Evolutionary conservation across 2,113 vertebrate species (phyloP).

Genomic region (Semnornis frantzii): DNA sequence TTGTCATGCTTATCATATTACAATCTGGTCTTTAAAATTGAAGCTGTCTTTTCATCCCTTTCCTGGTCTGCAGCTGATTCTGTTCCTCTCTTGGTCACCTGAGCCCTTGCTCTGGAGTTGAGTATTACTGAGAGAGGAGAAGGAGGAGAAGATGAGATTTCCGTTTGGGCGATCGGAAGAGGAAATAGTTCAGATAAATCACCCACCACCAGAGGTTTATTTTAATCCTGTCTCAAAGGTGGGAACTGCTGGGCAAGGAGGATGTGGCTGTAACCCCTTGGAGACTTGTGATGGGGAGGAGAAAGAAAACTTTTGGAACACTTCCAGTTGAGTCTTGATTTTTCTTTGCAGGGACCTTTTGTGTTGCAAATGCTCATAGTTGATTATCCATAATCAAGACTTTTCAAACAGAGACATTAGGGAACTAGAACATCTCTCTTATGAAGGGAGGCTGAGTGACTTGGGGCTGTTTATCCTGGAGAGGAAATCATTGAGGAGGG

Average conservation of each 20-base stretch:
- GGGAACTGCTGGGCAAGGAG: neutral
- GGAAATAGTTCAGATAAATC: conserved; percentile 48
- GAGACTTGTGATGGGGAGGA: neutral
- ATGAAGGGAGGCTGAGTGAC: too few relatives aligned
- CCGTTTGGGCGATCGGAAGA: neutral
- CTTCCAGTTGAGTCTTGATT: neutral
- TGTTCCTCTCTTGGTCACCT: neutral
- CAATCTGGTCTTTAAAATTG: neutral
- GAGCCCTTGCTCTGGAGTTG: neutral
- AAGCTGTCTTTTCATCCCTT: neutral
- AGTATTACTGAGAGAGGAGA: neutral
- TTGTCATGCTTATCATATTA: neutral
- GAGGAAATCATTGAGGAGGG: too few relatives aligned
- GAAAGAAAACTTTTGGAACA: neutral
- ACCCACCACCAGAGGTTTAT: neutral
- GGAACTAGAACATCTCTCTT: too few relatives aligned
- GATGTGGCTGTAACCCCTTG: neutral
- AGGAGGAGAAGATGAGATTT: neutral
- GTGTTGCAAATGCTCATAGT: neutral
- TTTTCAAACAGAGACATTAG: conserved; percentile 27
- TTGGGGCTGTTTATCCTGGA: too few relatives aligned
- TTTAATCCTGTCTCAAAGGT: neutral
- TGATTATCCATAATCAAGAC: neutral
- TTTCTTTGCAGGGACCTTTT: neutral
- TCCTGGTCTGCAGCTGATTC: neutral